These are phyloP conservation scores for Microctenopoma lineatum DNA, from an alignment of 2,797 vertebrate genomes.

Conservation along the genomic window DNA sequence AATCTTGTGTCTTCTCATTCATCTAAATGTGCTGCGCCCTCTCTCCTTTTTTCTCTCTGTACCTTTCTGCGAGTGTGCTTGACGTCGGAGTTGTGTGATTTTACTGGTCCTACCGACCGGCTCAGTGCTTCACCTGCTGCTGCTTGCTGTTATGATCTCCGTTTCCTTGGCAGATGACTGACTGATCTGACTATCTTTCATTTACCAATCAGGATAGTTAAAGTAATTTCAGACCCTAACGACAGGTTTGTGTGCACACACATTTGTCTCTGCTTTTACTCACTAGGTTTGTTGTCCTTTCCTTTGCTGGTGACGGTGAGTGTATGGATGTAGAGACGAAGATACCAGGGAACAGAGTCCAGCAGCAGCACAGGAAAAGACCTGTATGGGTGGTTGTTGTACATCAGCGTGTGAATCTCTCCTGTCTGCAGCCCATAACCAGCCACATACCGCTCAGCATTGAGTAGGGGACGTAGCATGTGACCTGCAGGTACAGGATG, in stretches of 20 bases:
- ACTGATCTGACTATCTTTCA: too few species aligned
- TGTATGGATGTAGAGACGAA: constrained; percentile 95
- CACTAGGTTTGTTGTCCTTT: constrained; percentile 95
- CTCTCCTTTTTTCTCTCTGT: too few species aligned
- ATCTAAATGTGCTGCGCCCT: too few species aligned
- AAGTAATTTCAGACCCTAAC: neutral
- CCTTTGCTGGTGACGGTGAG: constrained; percentile 92
- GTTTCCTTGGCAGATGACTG: too few species aligned
- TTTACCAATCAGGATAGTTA: too few species aligned
- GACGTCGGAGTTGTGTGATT: too few species aligned
- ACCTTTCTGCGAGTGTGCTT: too few species aligned
- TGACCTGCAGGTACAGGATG: constrained; percentile 53
- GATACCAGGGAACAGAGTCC: constrained; percentile 96
- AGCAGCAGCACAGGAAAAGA: constrained; percentile 93
- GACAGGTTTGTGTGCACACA: neutral
- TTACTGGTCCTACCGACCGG: too few species aligned
- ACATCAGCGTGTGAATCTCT: constrained; percentile 93
- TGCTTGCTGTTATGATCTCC: too few species aligned
- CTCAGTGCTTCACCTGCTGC: too few species aligned
- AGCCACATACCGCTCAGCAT: constrained; percentile 93
- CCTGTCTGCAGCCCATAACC: constrained; percentile 95
- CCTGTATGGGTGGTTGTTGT: constrained; percentile 94
- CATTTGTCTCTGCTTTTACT: constrained; percentile 65
- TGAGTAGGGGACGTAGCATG: constrained; percentile 87
- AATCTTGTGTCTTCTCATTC: too few species aligned